Percentiles rank a stretch among this genome's conserved stretches.
These are phyloP conservation scores for Apocheima hispidaria DNA, from an alignment of 2,888 invertebrate genomes.

Conservation along the genomic window DNA sequence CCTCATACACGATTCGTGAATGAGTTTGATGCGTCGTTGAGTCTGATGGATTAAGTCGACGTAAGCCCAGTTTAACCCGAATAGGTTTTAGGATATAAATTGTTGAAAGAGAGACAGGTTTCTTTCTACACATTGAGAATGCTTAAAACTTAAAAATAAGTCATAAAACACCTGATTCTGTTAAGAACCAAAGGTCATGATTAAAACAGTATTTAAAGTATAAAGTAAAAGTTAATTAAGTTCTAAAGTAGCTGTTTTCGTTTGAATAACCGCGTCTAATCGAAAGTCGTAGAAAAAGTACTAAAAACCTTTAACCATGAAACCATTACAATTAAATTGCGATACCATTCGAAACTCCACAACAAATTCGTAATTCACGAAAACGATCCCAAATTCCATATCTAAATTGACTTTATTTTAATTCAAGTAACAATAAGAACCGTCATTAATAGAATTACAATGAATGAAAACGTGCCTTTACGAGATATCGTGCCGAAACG, in stretches of 20 bases:
- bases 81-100: neutral
- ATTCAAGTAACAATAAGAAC: constrained; percentile 31
- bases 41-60: constrained; percentile 5
- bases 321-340: constrained; percentile 8
- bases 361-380: constrained; percentile 12
- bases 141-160: too few relatives aligned
- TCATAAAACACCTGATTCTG: too few relatives aligned
- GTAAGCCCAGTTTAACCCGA: neutral
- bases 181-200: too few relatives aligned
- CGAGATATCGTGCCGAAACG: constrained; percentile 54
- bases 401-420: constrained; percentile 8
- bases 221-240: neutral
- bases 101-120: too few relatives aligned
- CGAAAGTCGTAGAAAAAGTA: neutral
- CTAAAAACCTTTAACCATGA: constrained; percentile 6
- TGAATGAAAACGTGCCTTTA: constrained; percentile 46
- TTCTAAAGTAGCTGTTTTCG: too few relatives aligned
- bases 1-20: neutral
- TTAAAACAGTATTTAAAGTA: neutral
- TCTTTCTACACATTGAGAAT: too few relatives aligned
- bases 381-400: constrained; percentile 14
- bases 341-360: constrained; percentile 10
- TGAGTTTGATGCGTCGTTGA: constrained; percentile 9
- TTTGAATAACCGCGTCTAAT: too few relatives aligned
- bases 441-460: constrained; percentile 37